Evolutionary conservation across 1,140 invertebrate genomes (phyloP), one percentile per base, ranked within the genome.

Genomic region (Micrasema longulum): DNA sequence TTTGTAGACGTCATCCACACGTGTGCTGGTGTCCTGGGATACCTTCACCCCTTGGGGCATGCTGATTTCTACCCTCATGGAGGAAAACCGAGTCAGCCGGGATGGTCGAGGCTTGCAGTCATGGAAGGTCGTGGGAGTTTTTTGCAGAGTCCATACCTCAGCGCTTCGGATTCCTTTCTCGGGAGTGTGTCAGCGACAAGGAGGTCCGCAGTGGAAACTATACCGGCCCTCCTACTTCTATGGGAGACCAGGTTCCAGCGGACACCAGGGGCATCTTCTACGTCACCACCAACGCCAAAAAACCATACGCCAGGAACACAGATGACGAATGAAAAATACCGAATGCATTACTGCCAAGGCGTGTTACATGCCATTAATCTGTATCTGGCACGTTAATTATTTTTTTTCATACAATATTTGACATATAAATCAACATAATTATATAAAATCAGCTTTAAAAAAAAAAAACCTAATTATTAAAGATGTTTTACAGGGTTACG

Each of bases 21-120:
- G 0, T 89, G 88, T 75, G 89, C 86, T 0, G 90, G 91, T 1
- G 80, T 89, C 16, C 82, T 89, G 18, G 91, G 91, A 0, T 89
- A 87, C 75, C 77, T 82, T 6, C 79, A 84, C 20, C 87, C 88
- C 2, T 78, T 92, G 1, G 93, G 93, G 0, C 87, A 91, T 76
- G 89, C 87, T 0, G 94, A 96, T 78, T 95, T 95, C 78, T 95
- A 93, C 83, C 93, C 93, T 0, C 95, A 95, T 78, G 90, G 89
- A 1, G 94, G 94, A 1, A 83, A 80, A 12, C 82, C 88, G 0
- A 79, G 86, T 0, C 93, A 95, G 77, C 93, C 92, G 0, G 93
- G 93, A 5, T 95, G 93, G 78, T 89, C 83, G 31, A 86, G 88
- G 31, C 20, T 84, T 0, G 77, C 82, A 1, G 83, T n/a, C n/a